Evolutionary conservation across 35 echinoderm and acorn worm species (phyloP).

Genomic region (Antedon bifida): DNA sequence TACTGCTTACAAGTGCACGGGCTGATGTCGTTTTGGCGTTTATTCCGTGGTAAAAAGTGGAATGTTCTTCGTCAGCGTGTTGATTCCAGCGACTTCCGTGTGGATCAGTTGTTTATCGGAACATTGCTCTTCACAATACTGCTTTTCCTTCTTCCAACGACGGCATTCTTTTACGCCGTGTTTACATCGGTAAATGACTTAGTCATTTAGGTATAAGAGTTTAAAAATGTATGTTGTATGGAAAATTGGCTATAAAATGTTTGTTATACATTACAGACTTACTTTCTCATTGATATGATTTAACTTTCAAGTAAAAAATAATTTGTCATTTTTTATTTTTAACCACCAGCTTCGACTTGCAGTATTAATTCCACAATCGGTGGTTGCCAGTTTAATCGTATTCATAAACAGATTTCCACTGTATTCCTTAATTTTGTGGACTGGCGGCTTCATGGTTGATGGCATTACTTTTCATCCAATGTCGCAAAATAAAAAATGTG

Average conservation of each 20-base stretch:
- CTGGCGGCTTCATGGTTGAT: not conserved
- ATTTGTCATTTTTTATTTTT: not conserved
- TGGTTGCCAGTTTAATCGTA: not conserved
- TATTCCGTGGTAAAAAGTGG: constrained; percentile 96
- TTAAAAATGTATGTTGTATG: too few species aligned
- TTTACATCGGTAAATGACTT: constrained; percentile 62
- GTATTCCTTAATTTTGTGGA: not conserved
- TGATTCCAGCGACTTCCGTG: constrained; percentile 72
- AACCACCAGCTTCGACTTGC: not conserved
- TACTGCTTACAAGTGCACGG: constrained; percentile 71
- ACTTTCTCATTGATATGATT: too few species aligned
- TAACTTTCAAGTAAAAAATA: too few species aligned
- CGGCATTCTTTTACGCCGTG: constrained; percentile 71
- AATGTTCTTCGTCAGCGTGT: constrained; percentile 80
- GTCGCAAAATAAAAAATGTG: not conserved
- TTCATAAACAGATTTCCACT: not conserved
- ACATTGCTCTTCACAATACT: constrained; percentile 80
- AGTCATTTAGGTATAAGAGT: too few species aligned
- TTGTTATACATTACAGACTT: too few species aligned
- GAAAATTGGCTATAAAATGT: too few species aligned
- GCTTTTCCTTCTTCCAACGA: constrained; percentile 80
- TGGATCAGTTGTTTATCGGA: constrained; percentile 87
- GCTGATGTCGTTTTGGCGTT: constrained; percentile 37
- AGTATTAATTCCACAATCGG: not conserved
- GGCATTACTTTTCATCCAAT: not conserved